Conservation (phyloP, 2,797 vertebrate genomes). For the Myripristis jacobus region DNA sequence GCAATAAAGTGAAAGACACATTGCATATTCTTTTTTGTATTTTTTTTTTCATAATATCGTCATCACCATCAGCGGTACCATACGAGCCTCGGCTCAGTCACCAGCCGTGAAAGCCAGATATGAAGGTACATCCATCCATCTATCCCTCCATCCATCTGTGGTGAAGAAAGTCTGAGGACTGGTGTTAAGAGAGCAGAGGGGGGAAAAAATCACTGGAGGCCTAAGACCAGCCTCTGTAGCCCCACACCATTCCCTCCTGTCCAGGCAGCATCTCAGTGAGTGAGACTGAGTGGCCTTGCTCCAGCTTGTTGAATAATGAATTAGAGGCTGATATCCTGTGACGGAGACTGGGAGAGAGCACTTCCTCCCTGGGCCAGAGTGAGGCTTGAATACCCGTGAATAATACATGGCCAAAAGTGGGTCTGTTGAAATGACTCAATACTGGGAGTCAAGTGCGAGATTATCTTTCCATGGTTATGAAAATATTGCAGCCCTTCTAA, state of each 20-base stretch:
- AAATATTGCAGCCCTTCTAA: conserved; percentile 89
- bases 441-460: conserved; percentile 98
- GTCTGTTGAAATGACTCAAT: conserved; percentile 98
- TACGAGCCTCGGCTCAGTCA: conserved; percentile 16
- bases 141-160: conserved; percentile 27
- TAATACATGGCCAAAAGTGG: conserved; percentile 98
- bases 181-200: conserved; percentile 76
- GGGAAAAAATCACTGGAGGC: conserved; percentile 88
- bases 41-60: conserved; percentile 23
- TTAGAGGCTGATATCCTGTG: conserved; percentile 99
- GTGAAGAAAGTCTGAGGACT: conserved; percentile 38
- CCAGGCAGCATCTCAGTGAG: conserved; percentile 75
- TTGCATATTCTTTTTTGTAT: conserved; percentile 2
- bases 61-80: conserved; percentile 20
- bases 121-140: conserved; percentile 29
- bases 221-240: conserved; percentile 66
- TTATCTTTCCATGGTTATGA: conserved; percentile 96
- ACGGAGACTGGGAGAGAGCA: conserved; percentile 95
- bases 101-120: conserved; percentile 31
- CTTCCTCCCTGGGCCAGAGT: conserved; percentile 97
- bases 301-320: conserved; percentile 99
- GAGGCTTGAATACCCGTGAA: conserved; percentile 99
- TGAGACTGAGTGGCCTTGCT: conserved; percentile 90
- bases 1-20: conserved; percentile 4
- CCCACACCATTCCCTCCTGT: conserved; percentile 65